phyloP scores from a whole-genome alignment of 2,888 invertebrate species.

The Drosophila kanekoi region DNA sequence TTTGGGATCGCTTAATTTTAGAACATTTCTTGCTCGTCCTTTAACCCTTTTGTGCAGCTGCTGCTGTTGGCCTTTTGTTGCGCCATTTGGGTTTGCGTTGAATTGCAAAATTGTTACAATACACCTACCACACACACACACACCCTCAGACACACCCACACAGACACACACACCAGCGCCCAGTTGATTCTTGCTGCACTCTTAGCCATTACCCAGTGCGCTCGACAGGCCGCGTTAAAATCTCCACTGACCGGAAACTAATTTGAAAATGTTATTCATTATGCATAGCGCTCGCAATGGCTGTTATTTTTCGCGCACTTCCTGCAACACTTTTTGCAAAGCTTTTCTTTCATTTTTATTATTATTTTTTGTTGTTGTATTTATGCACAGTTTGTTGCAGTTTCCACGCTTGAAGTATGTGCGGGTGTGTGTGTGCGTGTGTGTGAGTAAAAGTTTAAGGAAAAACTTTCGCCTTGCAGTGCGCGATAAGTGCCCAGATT shows the following conservation, averaged over 20 bases:
- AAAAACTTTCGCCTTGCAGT: slow-evolving; percentile 45
- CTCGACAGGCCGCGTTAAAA: slow-evolving; percentile 71
- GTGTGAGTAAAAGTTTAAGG: slow-evolving; percentile 55
- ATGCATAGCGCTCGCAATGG: slow-evolving; percentile 67
- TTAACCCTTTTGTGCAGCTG: slow-evolving; percentile 23
- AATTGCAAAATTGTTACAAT: slow-evolving; percentile 47
- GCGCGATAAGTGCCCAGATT: slow-evolving; percentile 53
- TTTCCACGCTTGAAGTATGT: slow-evolving; percentile 19
- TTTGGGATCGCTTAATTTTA: slow-evolving; percentile 32
- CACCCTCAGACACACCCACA: background rate
- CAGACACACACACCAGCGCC: too few species aligned
- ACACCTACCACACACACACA: background rate
- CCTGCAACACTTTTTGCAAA: slow-evolving; percentile 48
- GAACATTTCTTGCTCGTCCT: slow-evolving; percentile 4
- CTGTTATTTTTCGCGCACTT: slow-evolving; percentile 60
- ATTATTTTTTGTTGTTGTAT: slow-evolving; percentile 15
- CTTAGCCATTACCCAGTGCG: slow-evolving; percentile 36
- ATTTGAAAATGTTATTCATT: slow-evolving; percentile 80
- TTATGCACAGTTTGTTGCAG: slow-evolving; percentile 41
- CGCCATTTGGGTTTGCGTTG: slow-evolving; percentile 38
- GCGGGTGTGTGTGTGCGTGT: slow-evolving; percentile 14
- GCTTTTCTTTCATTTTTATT: slow-evolving; percentile 20
- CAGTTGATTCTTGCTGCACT: too few species aligned
- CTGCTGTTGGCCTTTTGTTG: slow-evolving; percentile 30
- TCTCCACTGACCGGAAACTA: slow-evolving; percentile 80